Evolutionary conservation across 2,888 invertebrate species (phyloP).

Genomic region (Shargacucullia verbasci): DNA sequence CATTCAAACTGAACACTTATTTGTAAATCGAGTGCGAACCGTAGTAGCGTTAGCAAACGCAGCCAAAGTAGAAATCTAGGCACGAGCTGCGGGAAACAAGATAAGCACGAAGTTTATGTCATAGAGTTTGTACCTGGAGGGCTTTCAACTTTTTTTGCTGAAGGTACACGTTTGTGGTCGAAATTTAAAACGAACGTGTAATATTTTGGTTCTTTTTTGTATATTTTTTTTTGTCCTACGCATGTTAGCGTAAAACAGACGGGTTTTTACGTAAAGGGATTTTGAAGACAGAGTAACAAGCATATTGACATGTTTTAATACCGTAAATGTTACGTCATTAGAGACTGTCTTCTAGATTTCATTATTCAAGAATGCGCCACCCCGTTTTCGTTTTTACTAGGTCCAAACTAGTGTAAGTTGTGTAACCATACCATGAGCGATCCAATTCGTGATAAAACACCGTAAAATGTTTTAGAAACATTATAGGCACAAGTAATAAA

Average conservation of each 20-base stretch:
- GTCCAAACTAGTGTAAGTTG: no score
- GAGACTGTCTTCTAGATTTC: no score
- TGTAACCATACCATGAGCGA: no score
- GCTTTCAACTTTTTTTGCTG: constrained; percentile 32
- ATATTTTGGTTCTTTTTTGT: constrained; percentile 12
- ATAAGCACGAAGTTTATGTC: constrained; percentile 51
- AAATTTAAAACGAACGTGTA: constrained; percentile 15
- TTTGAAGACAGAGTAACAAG: constrained; percentile 16
- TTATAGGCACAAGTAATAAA: constrained; percentile 3
- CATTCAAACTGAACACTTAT: not conserved
- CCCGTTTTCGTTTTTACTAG: no score
- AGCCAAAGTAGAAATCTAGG: constrained; percentile 42
- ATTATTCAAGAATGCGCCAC: no score
- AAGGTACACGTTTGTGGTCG: constrained; percentile 16
- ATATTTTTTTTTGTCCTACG: not conserved
- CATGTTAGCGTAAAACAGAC: constrained; percentile 10
- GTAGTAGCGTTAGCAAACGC: constrained; percentile 33
- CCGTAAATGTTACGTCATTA: not conserved
- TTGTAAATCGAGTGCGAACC: constrained; percentile 7
- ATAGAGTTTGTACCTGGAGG: constrained; percentile 29
- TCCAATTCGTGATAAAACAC: constrained; percentile 21
- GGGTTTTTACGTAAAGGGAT: constrained; percentile 1
- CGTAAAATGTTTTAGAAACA: not conserved
- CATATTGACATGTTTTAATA: not conserved
- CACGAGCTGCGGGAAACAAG: constrained; percentile 39